Evolutionary conservation across 2,113 vertebrate genomes (phyloP).

Genomic region (Edolisoma coerulescens): DNA sequence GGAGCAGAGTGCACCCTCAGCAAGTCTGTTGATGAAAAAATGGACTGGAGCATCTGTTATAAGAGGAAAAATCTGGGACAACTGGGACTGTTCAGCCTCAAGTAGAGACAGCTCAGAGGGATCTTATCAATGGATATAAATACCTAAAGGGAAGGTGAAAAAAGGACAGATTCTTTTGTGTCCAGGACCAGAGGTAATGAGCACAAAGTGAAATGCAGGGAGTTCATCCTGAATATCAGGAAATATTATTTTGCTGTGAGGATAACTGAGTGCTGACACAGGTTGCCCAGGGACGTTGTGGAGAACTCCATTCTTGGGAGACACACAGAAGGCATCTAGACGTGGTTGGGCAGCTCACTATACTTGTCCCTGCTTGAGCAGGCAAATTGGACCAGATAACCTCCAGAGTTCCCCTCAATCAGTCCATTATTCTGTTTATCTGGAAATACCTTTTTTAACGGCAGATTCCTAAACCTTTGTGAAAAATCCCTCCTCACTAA

Average conservation of each 20-base stretch:
- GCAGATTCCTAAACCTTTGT: background rate
- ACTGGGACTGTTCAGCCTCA: background rate
- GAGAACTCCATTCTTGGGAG: background rate
- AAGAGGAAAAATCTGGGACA: background rate
- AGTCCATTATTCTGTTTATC: background rate
- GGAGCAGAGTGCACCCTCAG: background rate
- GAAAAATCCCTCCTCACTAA: background rate
- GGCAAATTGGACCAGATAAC: too few relatives aligned
- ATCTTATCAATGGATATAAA: background rate
- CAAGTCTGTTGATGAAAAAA: background rate
- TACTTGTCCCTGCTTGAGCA: accelerated
- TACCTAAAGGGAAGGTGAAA: background rate
- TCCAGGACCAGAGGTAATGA: background rate
- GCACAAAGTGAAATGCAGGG: background rate
- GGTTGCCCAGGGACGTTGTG: background rate
- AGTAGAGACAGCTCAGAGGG: accelerated
- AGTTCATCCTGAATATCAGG: background rate
- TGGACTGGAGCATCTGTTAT: background rate
- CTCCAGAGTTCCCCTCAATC: background rate
- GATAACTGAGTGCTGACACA: background rate
- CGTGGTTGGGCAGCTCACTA: background rate
- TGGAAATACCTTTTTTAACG: background rate
- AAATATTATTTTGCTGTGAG: background rate
- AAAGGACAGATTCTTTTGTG: background rate
- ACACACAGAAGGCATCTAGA: background rate